phyloP scores from a whole-genome alignment of 1,140 invertebrate species.

The Trichogramma pretiosum region DNA sequence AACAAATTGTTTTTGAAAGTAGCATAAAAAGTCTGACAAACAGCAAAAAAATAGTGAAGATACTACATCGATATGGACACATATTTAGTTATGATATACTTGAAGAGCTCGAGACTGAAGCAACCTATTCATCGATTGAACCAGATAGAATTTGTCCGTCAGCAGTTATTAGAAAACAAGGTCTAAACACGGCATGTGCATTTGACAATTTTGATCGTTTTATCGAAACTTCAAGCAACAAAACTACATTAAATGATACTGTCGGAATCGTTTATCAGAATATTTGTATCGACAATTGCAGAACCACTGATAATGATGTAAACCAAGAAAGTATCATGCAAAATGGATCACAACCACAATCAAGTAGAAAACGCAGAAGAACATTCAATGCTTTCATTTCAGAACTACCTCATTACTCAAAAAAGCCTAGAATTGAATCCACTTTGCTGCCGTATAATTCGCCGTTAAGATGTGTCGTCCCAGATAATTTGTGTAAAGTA shows the following conservation, averaged over 20 bases:
- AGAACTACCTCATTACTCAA: conserved; percentile 20
- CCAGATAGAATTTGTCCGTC: conserved; percentile 20
- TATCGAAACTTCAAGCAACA: conserved; percentile 38
- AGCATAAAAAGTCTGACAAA: conserved; percentile 29
- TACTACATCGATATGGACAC: conserved; percentile 29
- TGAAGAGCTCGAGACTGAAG: conserved; percentile 29
- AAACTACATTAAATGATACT: conserved; percentile 42
- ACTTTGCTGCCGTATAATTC: conserved; percentile 14
- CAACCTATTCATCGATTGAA: conserved; percentile 10
- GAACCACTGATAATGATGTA: not conserved
- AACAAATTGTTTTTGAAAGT: conserved; percentile 29
- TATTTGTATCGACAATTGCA: conserved; percentile 6
- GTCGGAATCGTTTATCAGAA: conserved; percentile 42
- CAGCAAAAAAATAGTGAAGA: conserved; percentile 29
- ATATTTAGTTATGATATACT: conserved; percentile 24
- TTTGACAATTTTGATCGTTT: conserved; percentile 40
- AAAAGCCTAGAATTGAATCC: conserved; percentile 22
- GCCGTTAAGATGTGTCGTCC: not conserved
- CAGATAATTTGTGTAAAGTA: not conserved
- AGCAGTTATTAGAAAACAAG: conserved; percentile 18
- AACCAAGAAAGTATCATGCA: conserved; percentile 26
- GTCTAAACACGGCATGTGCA: conserved; percentile 26
- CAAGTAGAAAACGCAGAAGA: conserved; percentile 17
- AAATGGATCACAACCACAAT: no score
- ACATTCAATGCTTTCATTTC: conserved; percentile 17